Base-by-base conservation (phyloP, 2,797 vertebrate genomes). In the Pelochelys cantorii region DNA sequence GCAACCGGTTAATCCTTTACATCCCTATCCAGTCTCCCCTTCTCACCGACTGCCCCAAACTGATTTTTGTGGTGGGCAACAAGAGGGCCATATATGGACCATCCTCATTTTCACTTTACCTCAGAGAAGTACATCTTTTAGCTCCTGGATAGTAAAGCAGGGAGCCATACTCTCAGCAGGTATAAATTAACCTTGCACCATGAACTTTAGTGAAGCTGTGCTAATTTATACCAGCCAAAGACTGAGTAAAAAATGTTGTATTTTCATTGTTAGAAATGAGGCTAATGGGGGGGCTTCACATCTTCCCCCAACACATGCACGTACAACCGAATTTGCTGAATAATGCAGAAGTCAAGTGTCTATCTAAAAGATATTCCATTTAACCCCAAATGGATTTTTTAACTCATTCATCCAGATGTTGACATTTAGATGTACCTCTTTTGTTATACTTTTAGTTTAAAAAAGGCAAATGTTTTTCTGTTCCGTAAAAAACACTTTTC, bases 251-350 rank as follows among this genome's bases (percentile, higher is more conserved):
- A 31, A 4, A 34, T n/a, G 31, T 34, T 4, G n/a, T 4, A 34
- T 34, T 68, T 29, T 68, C 65, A 3, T 18, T 68, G n/a, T 34
- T 68, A 68, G n/a, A n/a, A 68, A 22, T 68, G n/a, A 31, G 62
- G 31, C 31, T n/a, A n/a, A 65, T 31, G 29, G 15, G n/a, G 31
- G 15, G 2, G 29, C 17, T 25, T 11, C 57, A 92, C 93, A 88
- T 62, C 88, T 89, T 90, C 77, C 79, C 84, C 87, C 93, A 93
- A 95, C 94, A 89, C 89, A 59, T 11, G 25, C 57, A 57, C 11
- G 5, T 11, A 14, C 25, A 95, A 95, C 94, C 90, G 20, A 91
- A 87, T 94, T 92, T 95, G 85, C 93, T 34, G 95, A 95, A 94
- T 95, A 94, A 88, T 90, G 87, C 92, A 95, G 88, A 90, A 95